Evolutionary conservation across 2,888 invertebrate genomes (phyloP).

Genomic region (Ceriagrion tenellum): DNA sequence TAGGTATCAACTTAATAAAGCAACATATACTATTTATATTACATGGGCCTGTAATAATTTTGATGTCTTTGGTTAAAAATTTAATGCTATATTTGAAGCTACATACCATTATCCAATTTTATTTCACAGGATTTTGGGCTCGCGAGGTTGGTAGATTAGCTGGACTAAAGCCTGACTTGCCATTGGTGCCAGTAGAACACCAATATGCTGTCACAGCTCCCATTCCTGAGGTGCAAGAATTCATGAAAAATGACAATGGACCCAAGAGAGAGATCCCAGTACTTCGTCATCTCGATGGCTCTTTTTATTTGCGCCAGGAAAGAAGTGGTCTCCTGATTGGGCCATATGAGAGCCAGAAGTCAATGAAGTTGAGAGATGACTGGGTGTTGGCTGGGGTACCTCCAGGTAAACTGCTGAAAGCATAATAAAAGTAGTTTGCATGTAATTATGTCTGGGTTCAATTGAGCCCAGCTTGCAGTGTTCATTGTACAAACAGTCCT

Average conservation of each 20-base stretch:
- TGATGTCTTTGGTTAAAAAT: too few relatives aligned
- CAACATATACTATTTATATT: too few relatives aligned
- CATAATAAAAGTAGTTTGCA: too few relatives aligned
- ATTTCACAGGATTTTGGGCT: slow-evolving; percentile 77
- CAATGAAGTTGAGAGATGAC: slow-evolving; percentile 76
- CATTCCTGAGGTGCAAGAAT: slow-evolving; percentile 74
- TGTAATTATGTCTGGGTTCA: too few relatives aligned
- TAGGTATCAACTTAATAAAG: too few relatives aligned
- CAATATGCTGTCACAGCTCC: slow-evolving; percentile 77
- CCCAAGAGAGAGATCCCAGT: slow-evolving; percentile 75
- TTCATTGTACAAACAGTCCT: too few relatives aligned
- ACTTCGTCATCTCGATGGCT: slow-evolving; percentile 77
- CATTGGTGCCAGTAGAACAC: slow-evolving; percentile 78
- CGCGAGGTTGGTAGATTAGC: slow-evolving; percentile 76
- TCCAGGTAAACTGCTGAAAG: slow-evolving; percentile 72
- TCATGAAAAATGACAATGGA: slow-evolving; percentile 69
- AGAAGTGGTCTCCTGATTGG: slow-evolving; percentile 76
- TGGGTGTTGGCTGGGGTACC: slow-evolving; percentile 77
- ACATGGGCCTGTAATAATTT: too few relatives aligned
- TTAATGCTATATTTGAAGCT: too few relatives aligned
- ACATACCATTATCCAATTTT: background rate
- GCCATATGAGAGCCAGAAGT: slow-evolving; percentile 76
- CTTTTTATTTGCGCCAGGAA: slow-evolving; percentile 77
- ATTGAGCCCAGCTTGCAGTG: too few relatives aligned
- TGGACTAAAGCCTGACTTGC: slow-evolving; percentile 75